phyloP scores from a whole-genome alignment of 2,888 invertebrate genomes.

The Nephrotoma guestfalica region DNA sequence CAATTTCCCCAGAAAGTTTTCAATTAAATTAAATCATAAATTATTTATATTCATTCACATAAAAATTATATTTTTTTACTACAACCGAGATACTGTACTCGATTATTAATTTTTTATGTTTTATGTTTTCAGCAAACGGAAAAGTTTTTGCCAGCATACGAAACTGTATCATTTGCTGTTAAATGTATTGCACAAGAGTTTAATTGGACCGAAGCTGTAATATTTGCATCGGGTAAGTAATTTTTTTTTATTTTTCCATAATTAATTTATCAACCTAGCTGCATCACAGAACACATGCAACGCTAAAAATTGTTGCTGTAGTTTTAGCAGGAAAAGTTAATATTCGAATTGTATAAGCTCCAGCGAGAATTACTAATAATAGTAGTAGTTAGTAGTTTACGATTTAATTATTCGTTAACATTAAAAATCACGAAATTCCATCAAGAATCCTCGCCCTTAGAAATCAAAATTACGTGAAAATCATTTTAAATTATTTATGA shows the following conservation, averaged over 20 bases:
- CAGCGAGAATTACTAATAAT: too few relatives aligned
- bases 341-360: too few relatives aligned
- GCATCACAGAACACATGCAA: too few relatives aligned
- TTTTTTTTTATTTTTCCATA: background rate
- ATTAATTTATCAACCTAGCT: background rate
- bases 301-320: too few relatives aligned
- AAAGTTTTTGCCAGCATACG: conserved; percentile 31
- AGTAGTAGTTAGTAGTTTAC: too few relatives aligned
- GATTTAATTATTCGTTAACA: too few relatives aligned
- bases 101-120: background rate
- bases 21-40: background rate
- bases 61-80: background rate
- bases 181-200: conserved; percentile 31
- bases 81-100: too few relatives aligned
- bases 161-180: conserved; percentile 31
- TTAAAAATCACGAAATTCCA: too few relatives aligned
- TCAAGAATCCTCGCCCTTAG: too few relatives aligned
- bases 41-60: background rate
- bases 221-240: conserved; percentile 31
- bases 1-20: background rate
- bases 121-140: conserved; percentile 24
- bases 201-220: conserved; percentile 33
- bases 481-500: background rate
- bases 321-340: too few relatives aligned
- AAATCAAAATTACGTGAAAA: background rate